These are phyloP conservation scores for Deilephila elpenor DNA, from an alignment of 2,888 invertebrate species.

Conservation along the genomic window DNA sequence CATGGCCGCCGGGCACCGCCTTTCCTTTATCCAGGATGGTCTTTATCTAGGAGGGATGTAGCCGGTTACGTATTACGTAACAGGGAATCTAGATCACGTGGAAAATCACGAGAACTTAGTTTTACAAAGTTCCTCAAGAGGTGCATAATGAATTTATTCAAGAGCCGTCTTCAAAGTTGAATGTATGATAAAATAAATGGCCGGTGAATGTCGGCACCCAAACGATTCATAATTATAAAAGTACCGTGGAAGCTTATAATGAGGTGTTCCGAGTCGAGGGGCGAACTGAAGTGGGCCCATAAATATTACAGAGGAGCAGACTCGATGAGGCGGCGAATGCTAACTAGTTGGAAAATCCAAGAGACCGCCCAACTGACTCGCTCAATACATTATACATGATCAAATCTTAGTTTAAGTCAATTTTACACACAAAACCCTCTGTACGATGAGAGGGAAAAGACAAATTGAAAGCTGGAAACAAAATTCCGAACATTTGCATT, in stretches of 20 bases:
- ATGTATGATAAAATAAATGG: slow-evolving; percentile 59
- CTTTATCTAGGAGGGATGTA: slow-evolving; percentile 41
- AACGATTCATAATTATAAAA: slow-evolving; percentile 65
- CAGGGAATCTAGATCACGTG: not conserved
- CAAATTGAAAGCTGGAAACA: slow-evolving; percentile 41
- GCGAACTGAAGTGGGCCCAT: slow-evolving; percentile 59
- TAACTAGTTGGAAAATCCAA: slow-evolving; percentile 17
- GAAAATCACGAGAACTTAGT: no score
- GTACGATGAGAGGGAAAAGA: slow-evolving; percentile 37
- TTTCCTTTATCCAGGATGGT: slow-evolving; percentile 37
- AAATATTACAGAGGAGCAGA: slow-evolving; percentile 62
- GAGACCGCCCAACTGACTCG: slow-evolving; percentile 10
- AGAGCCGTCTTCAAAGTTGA: slow-evolving; percentile 46
- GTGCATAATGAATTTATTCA: slow-evolving; percentile 32
- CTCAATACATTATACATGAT: slow-evolving; percentile 13
- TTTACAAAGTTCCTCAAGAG: not conserved
- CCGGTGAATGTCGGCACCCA: slow-evolving; percentile 42
- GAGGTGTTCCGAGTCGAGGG: slow-evolving; percentile 58
- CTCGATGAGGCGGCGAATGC: slow-evolving; percentile 54
- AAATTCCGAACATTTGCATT: slow-evolving; percentile 66
- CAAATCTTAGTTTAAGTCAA: slow-evolving; percentile 24
- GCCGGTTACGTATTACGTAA: slow-evolving; percentile 36
- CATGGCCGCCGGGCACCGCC: not conserved
- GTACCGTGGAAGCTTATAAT: slow-evolving; percentile 68
- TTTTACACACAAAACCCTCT: slow-evolving; percentile 26